Evolutionary conservation across 2,888 invertebrate species (phyloP).

Genomic region (Philereme vetulata): DNA sequence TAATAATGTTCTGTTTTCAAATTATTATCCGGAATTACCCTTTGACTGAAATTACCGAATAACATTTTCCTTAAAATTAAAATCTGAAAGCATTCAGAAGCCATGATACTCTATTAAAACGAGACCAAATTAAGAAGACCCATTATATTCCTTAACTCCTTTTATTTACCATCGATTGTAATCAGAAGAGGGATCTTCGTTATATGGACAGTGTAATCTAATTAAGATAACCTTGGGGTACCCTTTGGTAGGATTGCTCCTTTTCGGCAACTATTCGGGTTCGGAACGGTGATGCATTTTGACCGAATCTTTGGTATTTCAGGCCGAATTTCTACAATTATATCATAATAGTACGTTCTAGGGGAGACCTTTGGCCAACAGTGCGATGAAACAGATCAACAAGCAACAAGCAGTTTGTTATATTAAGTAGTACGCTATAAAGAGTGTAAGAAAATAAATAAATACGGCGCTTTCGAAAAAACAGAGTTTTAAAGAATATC

Average conservation of each 20-base stretch:
- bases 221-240: conserved; percentile 33
- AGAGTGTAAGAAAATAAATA: too few species aligned
- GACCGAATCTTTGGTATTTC: neutral
- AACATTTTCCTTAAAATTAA: conserved; percentile 17
- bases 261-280: conserved; percentile 7
- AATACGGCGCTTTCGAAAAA: too few species aligned
- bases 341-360: too few species aligned
- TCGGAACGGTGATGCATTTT: neutral
- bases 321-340: too few species aligned
- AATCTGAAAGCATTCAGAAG: conserved; percentile 23
- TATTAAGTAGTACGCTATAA: too few species aligned
- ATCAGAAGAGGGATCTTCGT: conserved; percentile 33
- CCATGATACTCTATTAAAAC: conserved; percentile 23
- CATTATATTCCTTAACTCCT: conserved; percentile 13
- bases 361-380: too few species aligned
- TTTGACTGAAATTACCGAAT: conserved; percentile 23
- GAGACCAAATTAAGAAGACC: conserved; percentile 19
- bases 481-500: too few species aligned
- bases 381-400: too few species aligned
- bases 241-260: conserved; percentile 12
- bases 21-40: conserved; percentile 17
- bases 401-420: too few species aligned
- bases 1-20: neutral
- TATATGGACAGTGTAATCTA: conserved; percentile 35
- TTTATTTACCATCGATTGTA: conserved; percentile 29